Conservation (phyloP, 2,888 invertebrate species). For the Leptopterna dolabrata region DNA sequence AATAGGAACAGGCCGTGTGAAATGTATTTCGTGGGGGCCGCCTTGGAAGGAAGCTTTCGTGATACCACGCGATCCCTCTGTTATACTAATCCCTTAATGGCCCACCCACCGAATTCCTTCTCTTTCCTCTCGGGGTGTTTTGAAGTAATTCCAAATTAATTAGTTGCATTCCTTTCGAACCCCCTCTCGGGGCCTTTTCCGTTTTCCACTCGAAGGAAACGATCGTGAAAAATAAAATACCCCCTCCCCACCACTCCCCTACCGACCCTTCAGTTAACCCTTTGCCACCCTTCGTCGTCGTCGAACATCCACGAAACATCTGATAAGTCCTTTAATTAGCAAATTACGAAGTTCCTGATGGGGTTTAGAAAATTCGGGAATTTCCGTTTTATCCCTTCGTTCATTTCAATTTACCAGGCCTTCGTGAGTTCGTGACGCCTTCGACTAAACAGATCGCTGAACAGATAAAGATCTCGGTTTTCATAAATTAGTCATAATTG, state of each 20-base stretch:
- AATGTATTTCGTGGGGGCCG: neutral
- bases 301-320: neutral
- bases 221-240: neutral
- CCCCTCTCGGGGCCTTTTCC: neutral
- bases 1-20: neutral
- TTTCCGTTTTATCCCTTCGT: neutral
- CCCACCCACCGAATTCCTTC: neutral
- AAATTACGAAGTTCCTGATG: neutral
- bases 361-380: neutral
- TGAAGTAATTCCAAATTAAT: constrained; percentile 3
- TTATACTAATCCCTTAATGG: constrained; percentile 27
- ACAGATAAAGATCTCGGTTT: too few species aligned
- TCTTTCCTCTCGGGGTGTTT: neutral
- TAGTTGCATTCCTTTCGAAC: neutral
- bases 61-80: constrained; percentile 39
- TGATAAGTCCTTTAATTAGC: neutral
- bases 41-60: constrained; percentile 19
- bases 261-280: neutral
- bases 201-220: neutral
- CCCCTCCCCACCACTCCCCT: neutral
- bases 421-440: too few species aligned
- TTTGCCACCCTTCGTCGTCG: neutral
- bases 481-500: too few species aligned
- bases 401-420: too few species aligned
- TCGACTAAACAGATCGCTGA: too few species aligned